Evolutionary conservation across 2,113 vertebrate genomes (phyloP).

Genomic region (Opisthocomus hoazin): DNA sequence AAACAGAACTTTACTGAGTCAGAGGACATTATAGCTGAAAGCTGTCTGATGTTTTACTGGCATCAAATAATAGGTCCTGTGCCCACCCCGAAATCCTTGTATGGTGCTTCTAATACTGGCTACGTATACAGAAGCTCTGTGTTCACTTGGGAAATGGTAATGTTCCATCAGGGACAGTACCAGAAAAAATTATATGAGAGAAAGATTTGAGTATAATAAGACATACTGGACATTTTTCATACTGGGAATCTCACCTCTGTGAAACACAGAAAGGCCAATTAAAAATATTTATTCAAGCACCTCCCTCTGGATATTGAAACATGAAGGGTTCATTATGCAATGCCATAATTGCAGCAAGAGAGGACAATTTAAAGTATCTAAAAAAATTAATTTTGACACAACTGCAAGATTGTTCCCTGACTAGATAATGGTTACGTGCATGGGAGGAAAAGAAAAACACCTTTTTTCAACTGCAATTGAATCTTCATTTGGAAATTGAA

Average conservation of each 20-base stretch:
- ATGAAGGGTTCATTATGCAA: not conserved
- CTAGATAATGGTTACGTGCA: not conserved
- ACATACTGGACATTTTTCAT: not conserved
- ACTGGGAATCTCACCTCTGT: not conserved
- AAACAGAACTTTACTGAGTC: not conserved
- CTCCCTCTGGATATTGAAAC: constrained; percentile 17
- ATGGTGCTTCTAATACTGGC: not conserved
- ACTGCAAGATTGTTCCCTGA: not conserved
- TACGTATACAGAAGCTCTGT: not conserved
- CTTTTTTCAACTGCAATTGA: not conserved
- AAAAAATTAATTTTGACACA: constrained; percentile 40
- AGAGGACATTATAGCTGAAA: not conserved
- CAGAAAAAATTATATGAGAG: not conserved
- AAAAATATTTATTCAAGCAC: constrained; percentile 44
- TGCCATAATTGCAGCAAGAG: not conserved
- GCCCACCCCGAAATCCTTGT: not conserved
- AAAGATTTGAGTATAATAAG: not conserved
- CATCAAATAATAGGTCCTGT: not conserved
- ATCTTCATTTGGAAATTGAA: not conserved
- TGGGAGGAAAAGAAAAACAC: not conserved
- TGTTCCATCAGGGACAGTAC: not conserved
- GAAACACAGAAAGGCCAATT: constrained; percentile 10
- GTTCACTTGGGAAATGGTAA: not conserved
- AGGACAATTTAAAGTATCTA: not conserved
- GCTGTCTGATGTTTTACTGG: not conserved